phyloP scores from a whole-genome alignment of 2,888 invertebrate species.

The Melangyna quadrimaculata region DNA sequence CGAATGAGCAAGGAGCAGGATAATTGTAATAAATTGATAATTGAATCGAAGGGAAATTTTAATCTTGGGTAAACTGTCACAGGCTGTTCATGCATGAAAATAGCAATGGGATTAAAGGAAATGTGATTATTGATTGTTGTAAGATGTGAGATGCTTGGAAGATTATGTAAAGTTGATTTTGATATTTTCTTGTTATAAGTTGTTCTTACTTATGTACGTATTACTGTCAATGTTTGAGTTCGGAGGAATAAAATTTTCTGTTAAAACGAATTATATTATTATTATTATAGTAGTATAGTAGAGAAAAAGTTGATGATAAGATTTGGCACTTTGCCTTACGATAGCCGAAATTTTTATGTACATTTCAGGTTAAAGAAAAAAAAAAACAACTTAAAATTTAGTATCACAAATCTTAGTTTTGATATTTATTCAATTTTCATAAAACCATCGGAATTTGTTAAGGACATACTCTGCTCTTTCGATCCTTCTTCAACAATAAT shows the following conservation, averaged over 20 bases:
- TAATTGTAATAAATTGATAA: conserved; percentile 73
- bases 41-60: conserved; percentile 75
- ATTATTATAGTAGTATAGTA: not conserved
- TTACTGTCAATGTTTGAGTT: not conserved
- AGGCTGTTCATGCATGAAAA: conserved; percentile 78
- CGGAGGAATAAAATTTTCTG: not conserved
- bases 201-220: not conserved
- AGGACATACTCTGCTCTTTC: conserved; percentile 77
- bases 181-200: conserved; percentile 19
- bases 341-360: too few relatives aligned
- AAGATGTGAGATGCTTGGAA: not conserved
- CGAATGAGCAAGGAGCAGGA: conserved; percentile 74
- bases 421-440: conserved; percentile 80
- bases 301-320: not conserved
- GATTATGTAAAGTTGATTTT: conserved; percentile 5
- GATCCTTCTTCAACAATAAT: conserved; percentile 79
- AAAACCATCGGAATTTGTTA: conserved; percentile 80
- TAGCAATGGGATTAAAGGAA: conserved; percentile 60
- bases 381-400: too few relatives aligned
- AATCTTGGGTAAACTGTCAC: conserved; percentile 79
- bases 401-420: not conserved
- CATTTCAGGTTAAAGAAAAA: too few relatives aligned
- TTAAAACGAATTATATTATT: not conserved
- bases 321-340: too few relatives aligned
- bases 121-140: conserved; percentile 46